These are phyloP conservation scores for Bambusicola thoracicus DNA, from an alignment of 2,113 vertebrate species.

Conservation along the genomic window DNA sequence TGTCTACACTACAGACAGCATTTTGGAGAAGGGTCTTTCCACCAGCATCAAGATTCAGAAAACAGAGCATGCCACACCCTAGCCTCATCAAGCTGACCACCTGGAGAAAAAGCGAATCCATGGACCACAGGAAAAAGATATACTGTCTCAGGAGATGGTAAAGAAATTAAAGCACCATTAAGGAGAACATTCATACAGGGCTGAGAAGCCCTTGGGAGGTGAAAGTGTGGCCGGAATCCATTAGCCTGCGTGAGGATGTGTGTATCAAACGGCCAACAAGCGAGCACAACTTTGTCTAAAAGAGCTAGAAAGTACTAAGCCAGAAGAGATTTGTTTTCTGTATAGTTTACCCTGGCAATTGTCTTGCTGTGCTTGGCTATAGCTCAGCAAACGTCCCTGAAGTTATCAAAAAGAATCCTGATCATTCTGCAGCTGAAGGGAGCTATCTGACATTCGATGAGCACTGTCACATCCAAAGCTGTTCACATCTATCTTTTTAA, in stretches of 20 bases:
- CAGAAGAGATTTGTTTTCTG: background rate
- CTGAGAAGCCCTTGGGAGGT: background rate
- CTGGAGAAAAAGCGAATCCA: background rate
- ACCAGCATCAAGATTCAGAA: background rate
- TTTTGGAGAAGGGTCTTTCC: background rate
- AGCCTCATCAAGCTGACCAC: background rate
- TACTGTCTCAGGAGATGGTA: background rate
- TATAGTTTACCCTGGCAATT: background rate
- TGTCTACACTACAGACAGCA: background rate
- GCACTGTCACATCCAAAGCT: background rate
- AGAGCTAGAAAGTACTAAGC: background rate
- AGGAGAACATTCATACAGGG: background rate
- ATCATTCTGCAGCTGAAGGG: background rate
- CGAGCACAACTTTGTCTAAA: background rate
- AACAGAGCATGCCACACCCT: background rate
- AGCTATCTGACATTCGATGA: background rate
- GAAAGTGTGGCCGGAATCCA: background rate
- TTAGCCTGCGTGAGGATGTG: background rate
- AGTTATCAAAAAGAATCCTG: background rate
- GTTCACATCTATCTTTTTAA: background rate
- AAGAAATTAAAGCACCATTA: background rate
- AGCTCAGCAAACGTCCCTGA: background rate
- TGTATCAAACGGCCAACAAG: background rate
- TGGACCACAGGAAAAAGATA: background rate
- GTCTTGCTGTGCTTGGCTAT: background rate